Evolutionary conservation across 2,888 invertebrate species (phyloP), one percentile per base, ranked within the genome.

Genomic region (Aspidiotus rigidus): DNA sequence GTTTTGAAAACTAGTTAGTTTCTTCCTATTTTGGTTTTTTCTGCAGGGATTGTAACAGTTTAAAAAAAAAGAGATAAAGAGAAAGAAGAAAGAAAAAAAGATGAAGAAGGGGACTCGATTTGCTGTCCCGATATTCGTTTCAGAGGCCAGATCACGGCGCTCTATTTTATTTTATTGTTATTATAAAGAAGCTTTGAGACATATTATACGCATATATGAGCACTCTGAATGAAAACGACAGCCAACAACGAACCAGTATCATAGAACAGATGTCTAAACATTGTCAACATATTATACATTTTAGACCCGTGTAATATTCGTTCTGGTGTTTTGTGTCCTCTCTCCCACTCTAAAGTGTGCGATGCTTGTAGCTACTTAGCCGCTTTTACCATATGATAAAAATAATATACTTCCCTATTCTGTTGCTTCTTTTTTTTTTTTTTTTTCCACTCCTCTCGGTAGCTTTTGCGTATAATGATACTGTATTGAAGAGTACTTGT

Each of bases 221-320:
- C 66, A 66, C 66, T 59, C 44, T 66, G 66, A 66, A 66, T 66
- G 42, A 59, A 66, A 66, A 57, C 66, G 59, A 66, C 66, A 57
- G 59, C 59, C 28, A 59, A 66, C 44, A 59, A 39, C 66, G 66
- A 66, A 59, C 66, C 59, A 66, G 66, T 66, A 66, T 66, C 66
- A 66, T 59, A 66, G 66, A 66, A 66, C 66, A 66, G 66, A 66
- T 66, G 66, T 66, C 66, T 66, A 66, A 66, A 66, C 66, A 66
- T 66, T 66, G 66, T 66, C 66, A 66, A 66, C 66, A 66, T 44
- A 59, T 44, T 66, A 59, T 66, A 66, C 66, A 16, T 66, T 49
- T 49, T 66, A 56, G 41, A 57, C 15, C 57, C 66, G 56, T 59
- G 44, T 63, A 16, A 63, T 63, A 63, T 63, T 66, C 66, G 16